Evolutionary conservation across 2,113 vertebrate species (phyloP).

Genomic region (Alaudala cheleensis): DNA sequence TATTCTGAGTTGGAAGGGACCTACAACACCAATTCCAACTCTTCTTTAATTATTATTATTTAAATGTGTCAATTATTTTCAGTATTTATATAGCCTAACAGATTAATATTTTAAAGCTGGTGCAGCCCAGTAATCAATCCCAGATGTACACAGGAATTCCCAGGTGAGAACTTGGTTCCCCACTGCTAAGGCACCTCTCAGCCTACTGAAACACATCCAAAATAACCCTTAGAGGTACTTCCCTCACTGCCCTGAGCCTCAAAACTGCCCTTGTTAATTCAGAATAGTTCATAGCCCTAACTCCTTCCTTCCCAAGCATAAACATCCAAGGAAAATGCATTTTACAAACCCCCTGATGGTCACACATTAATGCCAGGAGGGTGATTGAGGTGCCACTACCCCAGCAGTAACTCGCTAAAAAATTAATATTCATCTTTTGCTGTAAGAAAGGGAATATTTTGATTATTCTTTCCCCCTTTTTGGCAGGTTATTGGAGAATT

Average conservation of each 20-base stretch:
- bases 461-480: not conserved
- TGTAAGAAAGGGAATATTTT: fast-evolving
- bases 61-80: not conserved
- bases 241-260: not conserved
- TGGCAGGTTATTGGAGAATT: not conserved
- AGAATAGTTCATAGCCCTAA: fast-evolving
- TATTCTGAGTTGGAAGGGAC: not conserved
- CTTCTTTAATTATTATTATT: not conserved
- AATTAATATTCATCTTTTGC: not conserved
- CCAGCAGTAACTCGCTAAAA: not conserved
- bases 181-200: not conserved
- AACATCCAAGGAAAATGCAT: not conserved
- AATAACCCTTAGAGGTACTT: fast-evolving
- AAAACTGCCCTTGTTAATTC: not conserved
- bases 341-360: not conserved
- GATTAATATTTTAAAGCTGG: not conserved
- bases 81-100: not conserved
- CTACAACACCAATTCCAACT: not conserved
- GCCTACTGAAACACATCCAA: not conserved
- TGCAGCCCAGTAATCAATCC: fast-evolving
- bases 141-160: fast-evolving
- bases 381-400: not conserved
- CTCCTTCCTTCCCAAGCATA: not conserved
- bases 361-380: not conserved
- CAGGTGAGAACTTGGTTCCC: not conserved